Base-by-base conservation (phyloP, 2,113 vertebrate species). In the Sinosuthora webbiana region DNA sequence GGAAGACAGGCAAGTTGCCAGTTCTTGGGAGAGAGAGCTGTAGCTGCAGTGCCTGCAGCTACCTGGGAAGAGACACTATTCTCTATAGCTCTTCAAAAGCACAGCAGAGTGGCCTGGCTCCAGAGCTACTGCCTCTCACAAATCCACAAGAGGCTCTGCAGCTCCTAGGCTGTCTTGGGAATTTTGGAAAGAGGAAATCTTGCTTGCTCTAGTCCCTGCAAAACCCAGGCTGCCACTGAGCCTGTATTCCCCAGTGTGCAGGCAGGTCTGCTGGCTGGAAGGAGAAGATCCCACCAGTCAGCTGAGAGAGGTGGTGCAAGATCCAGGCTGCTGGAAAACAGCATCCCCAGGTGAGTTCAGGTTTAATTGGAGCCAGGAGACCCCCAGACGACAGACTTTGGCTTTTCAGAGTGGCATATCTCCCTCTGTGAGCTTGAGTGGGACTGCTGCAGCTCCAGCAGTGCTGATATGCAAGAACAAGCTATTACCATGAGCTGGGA, bases 181-280 rank as follows among this genome's bases (percentile, higher is more conserved):
- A 63, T 31, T 83, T 25, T 23, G 10, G 7, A 13, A 17, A 92
- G n/a, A 62, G 16, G 22, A 42, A 92, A 86, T 77, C 23, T 45
- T 55, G 12, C 23, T 50, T 56, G 55, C 42, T 50, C n/a, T 59
- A 62, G 37, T 6, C 31, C 7, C 27, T 76, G 78, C 53, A 53
- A 31, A 85, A 25, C 15, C 64, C 24, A 5, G 12, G 56, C 52
- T 73, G 49, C 11, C 35, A 20, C 0, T 16, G 37, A 82, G 45
- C 22, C 44, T 4, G 11, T 24, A 10, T 6, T 13, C 21, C n/a
- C 5, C 42, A 27, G 23, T 0, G 1, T 3, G 10, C n/a, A 74
- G 25, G 25, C 42, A 28, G 52, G 42, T n/a, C 31, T 73, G 53
- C 56, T 57, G 62, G 16, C 19, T 71, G 39, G 21, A 35, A 63